Evolutionary conservation across 1,140 invertebrate genomes (phyloP).

Genomic region (Cydia pomonella): DNA sequence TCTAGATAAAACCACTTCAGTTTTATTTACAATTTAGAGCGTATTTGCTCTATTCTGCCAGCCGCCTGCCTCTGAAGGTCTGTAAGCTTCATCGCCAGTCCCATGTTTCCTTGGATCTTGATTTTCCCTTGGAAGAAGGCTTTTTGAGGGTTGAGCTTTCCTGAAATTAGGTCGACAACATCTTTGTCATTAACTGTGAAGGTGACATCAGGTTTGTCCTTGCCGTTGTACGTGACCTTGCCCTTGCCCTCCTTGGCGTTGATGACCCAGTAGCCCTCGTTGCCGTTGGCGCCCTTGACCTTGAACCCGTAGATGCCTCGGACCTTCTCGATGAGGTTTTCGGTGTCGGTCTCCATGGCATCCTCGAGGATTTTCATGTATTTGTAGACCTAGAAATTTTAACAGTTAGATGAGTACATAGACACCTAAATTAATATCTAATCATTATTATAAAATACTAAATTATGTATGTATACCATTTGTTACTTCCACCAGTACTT

Average conservation of each 20-base stretch:
- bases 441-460: no score
- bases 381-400: conserved; percentile 87
- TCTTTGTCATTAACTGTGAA: conserved; percentile 94
- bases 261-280: conserved; percentile 93
- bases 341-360: conserved; percentile 90
- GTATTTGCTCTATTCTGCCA: conserved; percentile 86
- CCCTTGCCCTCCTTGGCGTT: conserved; percentile 95
- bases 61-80: conserved; percentile 89
- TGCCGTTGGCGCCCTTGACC: conserved; percentile 88
- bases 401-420: conserved; percentile 59
- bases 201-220: conserved; percentile 94
- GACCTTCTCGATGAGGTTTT: conserved; percentile 90
- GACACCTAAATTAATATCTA: no score
- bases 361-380: conserved; percentile 91
- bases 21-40: conserved; percentile 85
- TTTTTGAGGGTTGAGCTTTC: conserved; percentile 96
- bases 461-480: no score
- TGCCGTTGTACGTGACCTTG: conserved; percentile 89
- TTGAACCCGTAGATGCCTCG: conserved; percentile 94
- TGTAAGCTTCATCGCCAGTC: conserved; percentile 95
- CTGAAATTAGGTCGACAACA: conserved; percentile 91
- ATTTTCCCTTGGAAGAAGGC: conserved; percentile 99
- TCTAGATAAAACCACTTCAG: conserved; percentile 43
- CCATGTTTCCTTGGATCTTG: conserved; percentile 98
- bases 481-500: no score